Evolutionary conservation across 2,797 vertebrate genomes (phyloP).

Genomic region (Amblyraja radiata): DNA sequence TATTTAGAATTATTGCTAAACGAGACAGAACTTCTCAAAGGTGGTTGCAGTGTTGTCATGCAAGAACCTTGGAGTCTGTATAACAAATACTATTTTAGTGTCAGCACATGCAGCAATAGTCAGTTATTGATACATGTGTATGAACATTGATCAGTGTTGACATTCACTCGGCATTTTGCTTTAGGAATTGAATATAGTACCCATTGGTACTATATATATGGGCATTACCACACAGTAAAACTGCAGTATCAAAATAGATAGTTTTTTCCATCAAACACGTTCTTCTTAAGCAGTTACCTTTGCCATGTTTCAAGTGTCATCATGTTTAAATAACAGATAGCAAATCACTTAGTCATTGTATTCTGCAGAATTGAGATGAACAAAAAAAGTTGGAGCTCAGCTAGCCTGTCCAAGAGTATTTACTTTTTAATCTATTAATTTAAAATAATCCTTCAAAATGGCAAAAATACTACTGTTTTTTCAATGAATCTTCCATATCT

Average conservation of each 20-base stretch:
- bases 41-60: not conserved
- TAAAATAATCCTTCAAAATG: not conserved
- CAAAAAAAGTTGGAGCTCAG: conserved; percentile 19
- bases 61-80: not conserved
- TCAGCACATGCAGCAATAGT: not conserved
- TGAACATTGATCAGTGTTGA: not conserved
- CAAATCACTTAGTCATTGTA: not conserved
- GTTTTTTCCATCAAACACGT: not conserved
- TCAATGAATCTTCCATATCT: not conserved
- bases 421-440: not conserved
- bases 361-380: not conserved
- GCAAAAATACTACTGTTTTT: not conserved
- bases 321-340: not conserved
- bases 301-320: not conserved
- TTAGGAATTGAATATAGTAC: not conserved
- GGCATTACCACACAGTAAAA: not conserved
- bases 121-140: not conserved
- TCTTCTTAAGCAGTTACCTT: not conserved
- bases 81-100: not conserved
- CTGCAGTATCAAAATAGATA: not conserved
- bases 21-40: not conserved
- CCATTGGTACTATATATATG: no score
- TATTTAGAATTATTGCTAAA: not conserved
- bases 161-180: not conserved
- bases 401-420: not conserved